Conservation (phyloP, 1,140 invertebrate genomes). For the Drosophila leontia region DNA sequence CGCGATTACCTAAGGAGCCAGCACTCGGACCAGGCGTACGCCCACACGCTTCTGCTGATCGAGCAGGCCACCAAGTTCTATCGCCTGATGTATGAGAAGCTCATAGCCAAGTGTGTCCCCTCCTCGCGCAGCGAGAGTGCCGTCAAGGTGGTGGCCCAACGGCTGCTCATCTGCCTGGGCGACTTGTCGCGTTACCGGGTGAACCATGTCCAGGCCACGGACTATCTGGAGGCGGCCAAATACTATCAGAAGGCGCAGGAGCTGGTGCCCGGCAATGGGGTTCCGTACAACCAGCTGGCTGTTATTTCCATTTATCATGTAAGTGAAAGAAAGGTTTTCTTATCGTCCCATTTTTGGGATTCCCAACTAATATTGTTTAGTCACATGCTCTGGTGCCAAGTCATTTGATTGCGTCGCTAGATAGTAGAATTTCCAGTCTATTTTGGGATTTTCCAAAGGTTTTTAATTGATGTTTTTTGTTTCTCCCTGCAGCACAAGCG, state of each 20-base stretch:
- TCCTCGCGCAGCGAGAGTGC: constrained; percentile 87
- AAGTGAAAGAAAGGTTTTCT: constrained; percentile 85
- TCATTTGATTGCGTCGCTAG: neutral
- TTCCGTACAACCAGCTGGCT: constrained; percentile 97
- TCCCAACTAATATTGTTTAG: neutral
- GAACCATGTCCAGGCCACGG: constrained; percentile 92
- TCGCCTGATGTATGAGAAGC: constrained; percentile 50
- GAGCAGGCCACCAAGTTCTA: constrained; percentile 84
- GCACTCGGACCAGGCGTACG: constrained; percentile 74
- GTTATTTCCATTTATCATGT: constrained; percentile 95
- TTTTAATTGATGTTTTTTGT: neutral
- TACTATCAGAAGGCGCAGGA: constrained; percentile 97
- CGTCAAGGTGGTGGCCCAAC: constrained; percentile 92
- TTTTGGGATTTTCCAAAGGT: constrained; percentile 5
- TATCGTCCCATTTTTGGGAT: constrained; percentile 2
- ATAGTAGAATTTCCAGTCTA: neutral
- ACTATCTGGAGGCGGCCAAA: constrained; percentile 93
- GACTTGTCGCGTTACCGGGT: constrained; percentile 96
- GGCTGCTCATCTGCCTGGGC: constrained; percentile 94
- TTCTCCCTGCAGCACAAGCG: constrained; percentile 91
- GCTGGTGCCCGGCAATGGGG: constrained; percentile 97
- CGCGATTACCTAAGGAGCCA: constrained; percentile 91
- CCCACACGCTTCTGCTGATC: constrained; percentile 91
- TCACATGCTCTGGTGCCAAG: neutral
- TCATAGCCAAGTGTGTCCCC: constrained; percentile 84